Percentiles rank a stretch among this genome's conserved stretches.
Conservation (phyloP, 2,888 invertebrate genomes). For the Nomada fucata region DNA sequence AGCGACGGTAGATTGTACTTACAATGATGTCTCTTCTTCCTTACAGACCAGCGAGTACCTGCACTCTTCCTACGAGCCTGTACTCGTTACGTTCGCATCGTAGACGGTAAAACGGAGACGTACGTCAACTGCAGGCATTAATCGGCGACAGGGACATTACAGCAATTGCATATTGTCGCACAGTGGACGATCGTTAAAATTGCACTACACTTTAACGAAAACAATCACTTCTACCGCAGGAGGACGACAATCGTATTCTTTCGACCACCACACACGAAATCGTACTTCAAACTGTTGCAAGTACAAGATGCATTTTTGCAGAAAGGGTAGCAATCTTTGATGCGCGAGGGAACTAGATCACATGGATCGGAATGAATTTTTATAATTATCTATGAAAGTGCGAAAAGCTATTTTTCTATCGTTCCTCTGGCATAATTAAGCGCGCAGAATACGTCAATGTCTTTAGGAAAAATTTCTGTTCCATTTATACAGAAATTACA, state of each 20-base stretch:
- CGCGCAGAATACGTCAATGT: neutral
- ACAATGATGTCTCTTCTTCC: constrained; percentile 22
- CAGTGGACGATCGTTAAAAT: constrained; percentile 30
- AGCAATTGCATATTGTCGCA: constrained; percentile 1
- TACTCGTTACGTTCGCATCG: constrained; percentile 83
- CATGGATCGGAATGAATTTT: neutral
- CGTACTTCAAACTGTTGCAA: no score
- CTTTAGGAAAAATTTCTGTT: neutral
- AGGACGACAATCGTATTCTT: neutral
- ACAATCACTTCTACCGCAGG: neutral
- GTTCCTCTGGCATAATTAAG: neutral
- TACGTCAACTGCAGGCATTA: constrained; percentile 77
- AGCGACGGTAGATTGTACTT: neutral
- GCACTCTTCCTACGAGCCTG: constrained; percentile 83
- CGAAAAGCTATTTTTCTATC: neutral
- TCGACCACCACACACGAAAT: neutral
- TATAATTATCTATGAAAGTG: neutral
- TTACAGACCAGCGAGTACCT: constrained; percentile 81
- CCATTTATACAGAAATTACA: neutral
- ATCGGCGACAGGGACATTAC: constrained; percentile 14
- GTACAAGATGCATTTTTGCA: neutral
- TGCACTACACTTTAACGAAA: constrained; percentile 22
- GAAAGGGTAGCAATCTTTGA: neutral
- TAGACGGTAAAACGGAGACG: constrained; percentile 77
- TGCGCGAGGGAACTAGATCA: neutral